Conservation (phyloP, 2,888 invertebrate species). For the Tetragonula carbonaria region DNA sequence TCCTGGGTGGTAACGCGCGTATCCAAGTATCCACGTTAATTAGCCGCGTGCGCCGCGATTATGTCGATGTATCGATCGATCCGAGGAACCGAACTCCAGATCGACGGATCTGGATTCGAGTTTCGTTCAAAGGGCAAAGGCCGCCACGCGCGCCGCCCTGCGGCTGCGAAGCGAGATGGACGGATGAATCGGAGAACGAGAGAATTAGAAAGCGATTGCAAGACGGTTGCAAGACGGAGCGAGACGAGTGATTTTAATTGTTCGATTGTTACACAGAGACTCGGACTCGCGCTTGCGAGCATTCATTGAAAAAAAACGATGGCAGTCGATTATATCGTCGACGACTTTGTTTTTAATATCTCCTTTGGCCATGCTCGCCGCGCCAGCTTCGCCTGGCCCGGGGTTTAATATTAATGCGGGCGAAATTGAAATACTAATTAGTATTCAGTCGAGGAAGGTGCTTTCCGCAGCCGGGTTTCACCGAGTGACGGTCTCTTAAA, state of each 20-base stretch:
- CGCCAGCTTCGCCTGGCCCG: constrained; percentile 6
- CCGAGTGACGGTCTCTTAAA: constrained; percentile 51
- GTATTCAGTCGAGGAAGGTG: constrained; percentile 54
- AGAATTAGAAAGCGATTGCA: constrained; percentile 17
- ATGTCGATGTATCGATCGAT: no score
- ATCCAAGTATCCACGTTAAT: no score
- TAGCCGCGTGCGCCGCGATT: no score
- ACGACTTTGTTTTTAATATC: constrained; percentile 29
- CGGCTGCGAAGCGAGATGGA: no score
- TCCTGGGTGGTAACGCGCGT: no score
- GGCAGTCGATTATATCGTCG: constrained; percentile 13
- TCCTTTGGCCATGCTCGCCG: neutral
- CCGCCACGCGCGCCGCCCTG: no score
- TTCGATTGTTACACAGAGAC: constrained; percentile 13
- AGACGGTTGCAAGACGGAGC: neutral
- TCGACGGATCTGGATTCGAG: no score
- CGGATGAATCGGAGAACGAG: neutral
- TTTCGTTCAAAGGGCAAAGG: no score
- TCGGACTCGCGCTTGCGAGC: constrained; percentile 7
- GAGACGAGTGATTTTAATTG: constrained; percentile 42
- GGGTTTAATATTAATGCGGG: constrained; percentile 58
- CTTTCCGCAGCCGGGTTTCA: constrained; percentile 20
- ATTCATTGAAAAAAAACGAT: constrained; percentile 24
- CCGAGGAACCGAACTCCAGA: no score
- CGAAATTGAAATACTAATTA: constrained; percentile 62